phyloP scores from a whole-genome alignment of 2,888 invertebrate genomes.

The Drosophila engyochracea region DNA sequence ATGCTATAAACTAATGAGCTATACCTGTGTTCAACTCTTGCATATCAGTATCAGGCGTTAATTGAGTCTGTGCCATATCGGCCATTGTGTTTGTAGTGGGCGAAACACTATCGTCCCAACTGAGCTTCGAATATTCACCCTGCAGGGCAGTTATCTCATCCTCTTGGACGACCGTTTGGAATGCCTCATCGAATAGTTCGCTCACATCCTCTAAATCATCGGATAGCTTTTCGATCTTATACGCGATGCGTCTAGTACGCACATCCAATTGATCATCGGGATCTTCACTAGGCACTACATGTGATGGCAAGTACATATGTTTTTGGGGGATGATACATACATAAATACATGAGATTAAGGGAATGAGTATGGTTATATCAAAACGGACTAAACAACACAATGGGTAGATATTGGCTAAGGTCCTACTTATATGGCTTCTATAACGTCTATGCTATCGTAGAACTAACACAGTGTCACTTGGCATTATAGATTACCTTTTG shows the following conservation, averaged over 20 bases:
- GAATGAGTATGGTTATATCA: slow-evolving; percentile 52
- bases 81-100: slow-evolving; percentile 84
- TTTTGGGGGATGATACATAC: slow-evolving; percentile 25
- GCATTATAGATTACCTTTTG: slow-evolving; percentile 74
- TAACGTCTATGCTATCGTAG: slow-evolving; percentile 35
- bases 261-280: slow-evolving; percentile 61
- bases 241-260: slow-evolving; percentile 82
- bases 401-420: slow-evolving; percentile 19
- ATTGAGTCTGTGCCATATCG: slow-evolving; percentile 83
- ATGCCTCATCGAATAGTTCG: slow-evolving; percentile 82
- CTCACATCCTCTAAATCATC: slow-evolving; percentile 81
- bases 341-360: slow-evolving; percentile 50
- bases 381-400: slow-evolving; percentile 58
- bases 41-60: slow-evolving; percentile 84
- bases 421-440: slow-evolving; percentile 29
- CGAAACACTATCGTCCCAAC: slow-evolving; percentile 85
- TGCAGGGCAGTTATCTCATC: slow-evolving; percentile 85
- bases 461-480: slow-evolving; percentile 45
- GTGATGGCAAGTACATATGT: slow-evolving; percentile 24
- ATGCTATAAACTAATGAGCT: slow-evolving; percentile 29
- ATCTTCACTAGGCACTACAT: slow-evolving; percentile 61
- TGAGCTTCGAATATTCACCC: slow-evolving; percentile 85
- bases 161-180: slow-evolving; percentile 81
- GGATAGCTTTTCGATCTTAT: slow-evolving; percentile 84
- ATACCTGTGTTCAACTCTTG: slow-evolving; percentile 85